Percentiles rank a stretch among this genome's conserved stretches.
Evolutionary conservation across 2,113 vertebrate genomes (phyloP).

Genomic region (Micronycteris hirsuta): DNA sequence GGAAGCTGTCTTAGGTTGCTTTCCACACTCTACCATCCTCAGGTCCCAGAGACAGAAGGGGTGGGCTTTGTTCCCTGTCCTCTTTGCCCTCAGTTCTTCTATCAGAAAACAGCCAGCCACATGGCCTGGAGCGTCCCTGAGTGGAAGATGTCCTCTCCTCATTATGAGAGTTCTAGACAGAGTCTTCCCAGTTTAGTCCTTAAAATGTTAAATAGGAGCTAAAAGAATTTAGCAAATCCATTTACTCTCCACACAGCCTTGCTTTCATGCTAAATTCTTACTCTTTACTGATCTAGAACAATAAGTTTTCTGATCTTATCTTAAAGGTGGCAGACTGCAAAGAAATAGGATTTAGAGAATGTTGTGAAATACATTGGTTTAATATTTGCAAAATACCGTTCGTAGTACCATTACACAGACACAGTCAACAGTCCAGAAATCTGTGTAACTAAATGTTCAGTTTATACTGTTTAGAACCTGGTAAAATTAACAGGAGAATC

Average conservation of each 20-base stretch:
- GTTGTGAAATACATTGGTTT: neutral
- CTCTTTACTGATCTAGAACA: neutral
- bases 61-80: neutral
- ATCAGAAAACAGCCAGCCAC: neutral
- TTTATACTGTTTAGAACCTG: neutral
- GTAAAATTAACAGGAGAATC: slow-evolving; percentile 18
- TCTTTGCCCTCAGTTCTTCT: neutral
- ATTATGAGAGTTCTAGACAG: neutral
- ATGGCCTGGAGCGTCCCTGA: neutral
- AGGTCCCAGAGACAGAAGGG: neutral
- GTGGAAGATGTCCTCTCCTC: neutral
- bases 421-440: neutral
- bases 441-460: neutral
- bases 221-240: slow-evolving; percentile 28
- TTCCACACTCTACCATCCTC: neutral
- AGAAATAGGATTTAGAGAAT: slow-evolving; percentile 13
- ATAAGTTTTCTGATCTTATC: neutral
- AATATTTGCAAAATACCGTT: slow-evolving; percentile 24
- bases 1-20: neutral
- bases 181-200: neutral
- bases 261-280: neutral
- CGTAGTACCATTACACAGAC: neutral
- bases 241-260: neutral
- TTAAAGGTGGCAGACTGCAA: slow-evolving; percentile 11
- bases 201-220: slow-evolving; percentile 21